Evolutionary conservation across 2,888 invertebrate genomes (phyloP).

Genomic region (Marasmarcha lunaedactyla): DNA sequence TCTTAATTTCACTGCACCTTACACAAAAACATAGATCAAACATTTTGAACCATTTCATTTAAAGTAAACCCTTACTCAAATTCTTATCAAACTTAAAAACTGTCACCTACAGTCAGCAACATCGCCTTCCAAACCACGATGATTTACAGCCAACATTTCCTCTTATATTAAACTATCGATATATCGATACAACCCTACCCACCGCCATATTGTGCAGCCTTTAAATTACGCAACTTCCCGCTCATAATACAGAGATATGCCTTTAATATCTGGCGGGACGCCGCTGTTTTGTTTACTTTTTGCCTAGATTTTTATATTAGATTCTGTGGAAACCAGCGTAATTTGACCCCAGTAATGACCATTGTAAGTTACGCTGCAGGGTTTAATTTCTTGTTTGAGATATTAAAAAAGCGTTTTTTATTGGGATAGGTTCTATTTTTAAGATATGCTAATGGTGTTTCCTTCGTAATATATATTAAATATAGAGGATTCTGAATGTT

Average conservation of each 20-base stretch:
- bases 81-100: too few species aligned
- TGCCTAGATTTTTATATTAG: conserved; percentile 59
- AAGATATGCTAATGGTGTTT: too few species aligned
- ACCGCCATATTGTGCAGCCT: conserved; percentile 63
- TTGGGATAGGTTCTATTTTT: too few species aligned
- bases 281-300: conserved; percentile 61
- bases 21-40: too few species aligned
- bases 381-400: conserved; percentile 1
- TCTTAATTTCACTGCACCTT: too few species aligned
- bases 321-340: conserved; percentile 16
- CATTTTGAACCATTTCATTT: too few species aligned
- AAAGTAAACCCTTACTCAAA: too few species aligned
- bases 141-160: too few species aligned
- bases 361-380: conserved; percentile 5
- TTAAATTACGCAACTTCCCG: conserved; percentile 68
- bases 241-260: conserved; percentile 71
- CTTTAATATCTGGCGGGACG: conserved; percentile 68
- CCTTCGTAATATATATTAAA: too few species aligned
- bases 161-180: conserved; percentile 14
- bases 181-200: conserved; percentile 37
- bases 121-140: too few species aligned
- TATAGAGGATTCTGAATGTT: too few species aligned
- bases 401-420: conserved; percentile 4
- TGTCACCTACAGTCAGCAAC: too few species aligned
- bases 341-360: not conserved